Evolutionary conservation across 37 sponge, comb jelly and placozoan genomes (phyloP).

Genomic region (Chondrosia reniformis): DNA sequence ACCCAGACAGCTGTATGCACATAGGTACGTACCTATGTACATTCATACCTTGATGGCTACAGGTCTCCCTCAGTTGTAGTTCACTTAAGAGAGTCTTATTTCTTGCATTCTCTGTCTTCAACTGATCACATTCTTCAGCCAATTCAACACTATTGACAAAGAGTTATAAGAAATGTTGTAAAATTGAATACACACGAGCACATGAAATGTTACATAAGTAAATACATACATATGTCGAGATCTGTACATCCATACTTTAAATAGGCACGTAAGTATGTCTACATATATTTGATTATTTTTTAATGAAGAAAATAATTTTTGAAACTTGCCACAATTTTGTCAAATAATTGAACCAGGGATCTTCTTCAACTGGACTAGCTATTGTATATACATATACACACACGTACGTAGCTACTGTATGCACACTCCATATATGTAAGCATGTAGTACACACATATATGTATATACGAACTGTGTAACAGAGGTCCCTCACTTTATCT

Average conservation of each 20-base stretch:
- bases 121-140: constrained; percentile 22
- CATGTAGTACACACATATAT: background rate
- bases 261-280: background rate
- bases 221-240: background rate
- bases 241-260: background rate
- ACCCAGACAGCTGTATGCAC: no score
- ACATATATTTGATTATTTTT: background rate
- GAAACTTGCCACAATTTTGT: no score
- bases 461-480: constrained; percentile 26
- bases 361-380: no score
- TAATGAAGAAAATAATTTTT: no score
- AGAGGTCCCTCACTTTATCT: constrained; percentile 32
- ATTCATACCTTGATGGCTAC: no score
- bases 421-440: background rate
- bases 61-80: no score
- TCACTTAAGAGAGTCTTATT: background rate
- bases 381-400: background rate
- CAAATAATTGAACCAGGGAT: no score
- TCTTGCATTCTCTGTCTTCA: constrained; percentile 12
- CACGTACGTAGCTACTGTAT: background rate
- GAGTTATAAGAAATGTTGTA: background rate
- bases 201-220: background rate
- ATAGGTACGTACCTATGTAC: no score
- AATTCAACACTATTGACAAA: background rate
- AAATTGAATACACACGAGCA: background rate